These are phyloP conservation scores for Lepus timidus DNA, from an alignment of 2,113 vertebrate genomes.

Conservation along the genomic window DNA sequence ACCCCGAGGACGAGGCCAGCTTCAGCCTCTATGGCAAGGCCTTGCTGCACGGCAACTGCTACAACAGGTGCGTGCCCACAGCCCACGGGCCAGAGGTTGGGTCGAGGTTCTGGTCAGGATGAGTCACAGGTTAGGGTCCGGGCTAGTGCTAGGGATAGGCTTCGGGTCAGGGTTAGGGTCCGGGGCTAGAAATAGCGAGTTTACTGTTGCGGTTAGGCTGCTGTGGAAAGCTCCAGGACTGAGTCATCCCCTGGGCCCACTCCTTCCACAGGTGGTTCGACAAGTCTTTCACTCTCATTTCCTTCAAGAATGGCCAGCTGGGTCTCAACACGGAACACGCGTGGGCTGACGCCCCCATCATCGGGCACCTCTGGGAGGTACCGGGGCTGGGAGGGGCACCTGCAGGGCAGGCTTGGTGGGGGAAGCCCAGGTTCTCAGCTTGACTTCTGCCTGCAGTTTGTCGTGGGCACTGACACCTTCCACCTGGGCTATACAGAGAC, in stretches of 20 bases:
- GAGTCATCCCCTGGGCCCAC: background rate
- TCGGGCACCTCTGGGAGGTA: conserved; percentile 97
- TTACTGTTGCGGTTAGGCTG: background rate
- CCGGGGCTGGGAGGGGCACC: background rate
- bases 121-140: background rate
- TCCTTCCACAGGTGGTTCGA: conserved; percentile 93
- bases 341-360: conserved; percentile 94
- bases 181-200: background rate
- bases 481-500: conserved; percentile 93
- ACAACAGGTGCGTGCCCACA: conserved; percentile 89
- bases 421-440: background rate
- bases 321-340: conserved; percentile 94
- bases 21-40: conserved; percentile 95
- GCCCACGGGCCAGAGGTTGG: background rate
- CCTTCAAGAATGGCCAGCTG: conserved; percentile 93
- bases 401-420: background rate
- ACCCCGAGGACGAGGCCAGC: conserved; percentile 83
- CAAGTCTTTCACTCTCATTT: conserved; percentile 94
- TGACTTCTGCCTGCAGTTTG: conserved; percentile 86
- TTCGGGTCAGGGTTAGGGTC: background rate
- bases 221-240: background rate
- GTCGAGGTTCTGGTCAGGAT: background rate
- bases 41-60: conserved; percentile 95
- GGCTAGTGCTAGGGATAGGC: background rate
- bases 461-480: conserved; percentile 92